Base-by-base conservation (phyloP, 1,140 invertebrate species). In the Lasaia peninsularis region DNA sequence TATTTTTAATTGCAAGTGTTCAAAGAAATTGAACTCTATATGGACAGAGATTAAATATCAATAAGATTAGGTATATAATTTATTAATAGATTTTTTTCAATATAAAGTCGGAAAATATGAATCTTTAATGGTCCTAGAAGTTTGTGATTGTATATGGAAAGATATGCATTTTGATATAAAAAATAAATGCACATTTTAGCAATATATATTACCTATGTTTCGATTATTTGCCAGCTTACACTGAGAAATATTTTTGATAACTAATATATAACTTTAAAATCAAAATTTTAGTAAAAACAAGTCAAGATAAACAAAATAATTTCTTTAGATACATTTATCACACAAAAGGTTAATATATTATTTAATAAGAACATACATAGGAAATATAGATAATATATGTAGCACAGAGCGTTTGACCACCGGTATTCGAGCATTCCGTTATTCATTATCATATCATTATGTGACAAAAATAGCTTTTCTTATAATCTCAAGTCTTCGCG, bases 401-500 rank as follows among this genome's bases (percentile, higher is more conserved):
- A 58, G 34, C 12, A 56, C 24, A 62, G 60, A 60, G 59, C 65
- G 67, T 64, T 62, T 70, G 80, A 83, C 83, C 81, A 80, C 81
- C 83, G 80, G 80, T 67, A 63, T 62, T 63, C 73, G 78, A 69
- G 73, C 67, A 75, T 69, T 68, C 65, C 44, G 18, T 16, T 59
- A 54, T 31, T 53, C 40, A 24, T 54, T 53, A 55, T 18, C 34
- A 35, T 54, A 55, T 55, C 54, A 51, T 55, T 78, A 73, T 70
- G 73, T 87, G 78, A 84, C 81, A 87, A 87, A 87, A 87, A 87
- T 87, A 87, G 73, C 78, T 77, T 82, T 68, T 72, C 72, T 82
- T 28, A 74, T 73, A 63, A 69, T 62, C 65, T 65, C 71, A 66
- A 73, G 52, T 74, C 69, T 72, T 65, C 69, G 62, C 66, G 62